Evolutionary conservation across 1,140 invertebrate species (phyloP).

Genomic region (Drosophila insularis): DNA sequence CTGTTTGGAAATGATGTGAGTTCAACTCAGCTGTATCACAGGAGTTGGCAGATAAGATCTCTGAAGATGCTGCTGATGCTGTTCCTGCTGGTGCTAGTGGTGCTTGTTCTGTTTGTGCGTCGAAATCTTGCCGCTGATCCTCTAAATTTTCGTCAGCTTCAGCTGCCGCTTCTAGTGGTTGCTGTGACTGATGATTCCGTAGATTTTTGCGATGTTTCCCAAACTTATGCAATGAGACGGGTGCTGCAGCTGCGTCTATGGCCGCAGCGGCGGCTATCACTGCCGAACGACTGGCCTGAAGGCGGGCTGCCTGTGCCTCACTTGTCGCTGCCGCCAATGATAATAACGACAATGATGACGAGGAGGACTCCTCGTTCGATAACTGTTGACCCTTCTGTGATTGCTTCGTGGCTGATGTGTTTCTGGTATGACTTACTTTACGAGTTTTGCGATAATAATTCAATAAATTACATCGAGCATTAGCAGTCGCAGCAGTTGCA

Average conservation of each 20-base stretch:
- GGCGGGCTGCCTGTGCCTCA: slow-evolving; percentile 22
- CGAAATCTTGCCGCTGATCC: not conserved
- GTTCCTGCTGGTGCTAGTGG: not conserved
- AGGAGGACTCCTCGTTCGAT: not conserved
- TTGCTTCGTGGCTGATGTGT: slow-evolving; percentile 24
- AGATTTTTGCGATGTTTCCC: slow-evolving; percentile 59
- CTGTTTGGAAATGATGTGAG: not conserved
- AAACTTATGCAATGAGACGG: slow-evolving; percentile 28
- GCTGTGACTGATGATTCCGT: slow-evolving; percentile 52
- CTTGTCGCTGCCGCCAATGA: slow-evolving; percentile 5
- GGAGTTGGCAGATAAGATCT: not conserved
- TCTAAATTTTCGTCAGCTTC: slow-evolving; percentile 27
- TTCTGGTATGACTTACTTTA: slow-evolving; percentile 70
- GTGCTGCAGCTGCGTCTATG: slow-evolving; percentile 42
- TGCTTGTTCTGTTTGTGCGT: slow-evolving; percentile 9
- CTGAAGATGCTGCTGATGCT: not conserved
- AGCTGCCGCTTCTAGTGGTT: slow-evolving; percentile 11
- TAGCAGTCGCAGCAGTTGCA: slow-evolving; percentile 35
- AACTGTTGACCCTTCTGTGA: slow-evolving; percentile 13
- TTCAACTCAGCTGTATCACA: not conserved
- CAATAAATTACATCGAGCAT: slow-evolving; percentile 61
- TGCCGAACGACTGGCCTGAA: slow-evolving; percentile 44
- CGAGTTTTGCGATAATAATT: slow-evolving; percentile 81
- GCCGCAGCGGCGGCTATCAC: slow-evolving; percentile 51
- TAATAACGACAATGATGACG: slow-evolving; percentile 1